Conservation (phyloP, 2,888 invertebrate species). For the Synergus itoensis region DNA sequence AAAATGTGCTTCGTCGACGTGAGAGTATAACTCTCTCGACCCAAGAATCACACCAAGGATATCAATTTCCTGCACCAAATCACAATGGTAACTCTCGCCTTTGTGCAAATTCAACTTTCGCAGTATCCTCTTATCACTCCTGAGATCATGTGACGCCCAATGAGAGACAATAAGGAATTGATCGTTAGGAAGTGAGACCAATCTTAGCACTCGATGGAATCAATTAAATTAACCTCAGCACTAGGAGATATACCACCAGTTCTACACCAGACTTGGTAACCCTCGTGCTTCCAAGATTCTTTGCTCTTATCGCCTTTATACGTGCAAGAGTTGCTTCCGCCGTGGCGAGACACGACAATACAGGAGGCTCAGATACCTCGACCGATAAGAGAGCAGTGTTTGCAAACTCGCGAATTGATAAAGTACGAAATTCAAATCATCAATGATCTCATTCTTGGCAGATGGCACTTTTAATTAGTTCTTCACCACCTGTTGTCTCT, state of each 20-base stretch:
- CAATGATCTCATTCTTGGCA: constrained; percentile 48
- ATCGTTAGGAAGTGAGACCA: constrained; percentile 6
- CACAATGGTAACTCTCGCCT: constrained; percentile 22
- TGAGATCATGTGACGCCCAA: constrained; percentile 29
- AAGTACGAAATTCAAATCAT: constrained; percentile 66
- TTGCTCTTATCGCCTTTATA: constrained; percentile 30
- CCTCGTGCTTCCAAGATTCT: not conserved
- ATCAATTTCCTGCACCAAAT: constrained; percentile 1
- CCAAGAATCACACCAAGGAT: constrained; percentile 22
- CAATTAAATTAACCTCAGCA: not conserved
- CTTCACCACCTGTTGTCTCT: constrained; percentile 4
- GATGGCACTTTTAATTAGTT: constrained; percentile 32
- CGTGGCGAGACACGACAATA: constrained; percentile 10
- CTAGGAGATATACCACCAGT: not conserved
- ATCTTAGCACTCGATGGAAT: constrained; percentile 19
- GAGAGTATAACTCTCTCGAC: constrained; percentile 32
- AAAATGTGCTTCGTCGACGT: constrained; percentile 39
- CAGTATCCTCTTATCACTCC: constrained; percentile 19
- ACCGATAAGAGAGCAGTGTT: constrained; percentile 51
- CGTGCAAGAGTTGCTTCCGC: constrained; percentile 38
- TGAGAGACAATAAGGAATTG: not conserved
- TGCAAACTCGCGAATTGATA: constrained; percentile 61
- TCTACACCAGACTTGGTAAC: not conserved
- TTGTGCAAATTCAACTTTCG: constrained; percentile 30
- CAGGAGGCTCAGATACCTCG: constrained; percentile 17